Base-by-base conservation (phyloP, 2,888 invertebrate species). In the Melitaea athalia region DNA sequence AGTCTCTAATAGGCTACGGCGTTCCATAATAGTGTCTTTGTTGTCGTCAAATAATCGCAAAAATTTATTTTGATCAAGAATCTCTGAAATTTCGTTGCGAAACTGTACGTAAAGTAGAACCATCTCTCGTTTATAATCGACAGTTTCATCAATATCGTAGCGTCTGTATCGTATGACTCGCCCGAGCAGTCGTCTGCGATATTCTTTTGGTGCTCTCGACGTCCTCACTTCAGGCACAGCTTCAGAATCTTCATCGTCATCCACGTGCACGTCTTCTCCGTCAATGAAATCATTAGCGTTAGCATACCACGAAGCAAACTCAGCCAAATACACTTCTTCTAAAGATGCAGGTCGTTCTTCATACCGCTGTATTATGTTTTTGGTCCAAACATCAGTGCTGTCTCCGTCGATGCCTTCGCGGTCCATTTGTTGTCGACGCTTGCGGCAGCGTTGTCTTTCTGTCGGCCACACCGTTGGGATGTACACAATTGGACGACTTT, bases 351-450 rank as follows among this genome's bases (percentile, higher is more conserved):
- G 87, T 71, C 87, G 69, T 74, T 83, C 77, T 74, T 88, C 79
- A 72, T 88, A 88, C 64, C 83, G 84, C 63, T 85, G 83, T 60
- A 86, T 81, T 76, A 82, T 83, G 76, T 86, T 83, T 68, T 85
- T 81, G 68, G 81, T 86, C 85, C 87, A 88, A 45, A 88, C 74
- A 67, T 90, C 78, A 11, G 79, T 24, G 24, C 24, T 81, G 61
- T 75, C 78, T 76, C 83, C 77, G 68, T 75, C 84, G 61, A 84
- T 59, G 43, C 70, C 77, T 65, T 71, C 74, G 63, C 84, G 74
- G 71, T 78, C 78, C 78, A 33, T 75, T 43, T 43, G 43, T 43
- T 8, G 11, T 72, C 73, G 63, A 67, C 82, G 77, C 76, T 87
- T 89, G 85, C 74, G 71, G 59, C 60, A 68, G 12, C 70, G 43